Percentiles rank a stretch among this genome's conserved stretches.
These are phyloP conservation scores for Phrynocephalus vlangalii DNA, from an alignment of 2,797 vertebrate genomes.

Conservation along the genomic window DNA sequence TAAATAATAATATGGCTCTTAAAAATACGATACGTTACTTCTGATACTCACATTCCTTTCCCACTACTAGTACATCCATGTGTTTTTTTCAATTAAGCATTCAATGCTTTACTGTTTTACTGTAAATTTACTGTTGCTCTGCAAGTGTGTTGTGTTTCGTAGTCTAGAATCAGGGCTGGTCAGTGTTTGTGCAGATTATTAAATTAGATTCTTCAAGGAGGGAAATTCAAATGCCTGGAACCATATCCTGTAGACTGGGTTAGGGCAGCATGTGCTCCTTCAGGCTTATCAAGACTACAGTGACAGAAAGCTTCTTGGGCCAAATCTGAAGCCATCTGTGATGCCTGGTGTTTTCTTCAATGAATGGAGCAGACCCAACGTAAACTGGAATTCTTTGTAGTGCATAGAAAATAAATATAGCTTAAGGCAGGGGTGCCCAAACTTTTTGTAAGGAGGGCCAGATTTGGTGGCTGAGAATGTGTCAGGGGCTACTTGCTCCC, in stretches of 20 bases:
- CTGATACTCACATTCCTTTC: background rate
- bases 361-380: background rate
- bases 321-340: background rate
- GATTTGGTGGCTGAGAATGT: too few relatives aligned
- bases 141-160: background rate
- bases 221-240: background rate
- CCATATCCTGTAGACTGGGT: background rate
- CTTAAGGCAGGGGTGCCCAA: background rate
- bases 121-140: background rate
- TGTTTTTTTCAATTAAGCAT: background rate
- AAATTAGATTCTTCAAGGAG: too few relatives aligned
- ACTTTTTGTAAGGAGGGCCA: too few relatives aligned
- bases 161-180: background rate
- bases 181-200: too few relatives aligned
- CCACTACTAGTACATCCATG: background rate
- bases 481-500: too few relatives aligned
- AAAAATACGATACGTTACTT: background rate
- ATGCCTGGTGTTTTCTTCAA: background rate
- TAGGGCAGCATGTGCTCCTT: background rate
- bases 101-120: background rate
- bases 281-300: too few relatives aligned
- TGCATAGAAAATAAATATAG: background rate
- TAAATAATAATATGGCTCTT: background rate
- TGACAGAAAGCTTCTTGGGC: background rate
- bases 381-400: background rate